These are phyloP conservation scores for Pteromalus puparum DNA, from an alignment of 1,140 invertebrate genomes.

Conservation along the genomic window DNA sequence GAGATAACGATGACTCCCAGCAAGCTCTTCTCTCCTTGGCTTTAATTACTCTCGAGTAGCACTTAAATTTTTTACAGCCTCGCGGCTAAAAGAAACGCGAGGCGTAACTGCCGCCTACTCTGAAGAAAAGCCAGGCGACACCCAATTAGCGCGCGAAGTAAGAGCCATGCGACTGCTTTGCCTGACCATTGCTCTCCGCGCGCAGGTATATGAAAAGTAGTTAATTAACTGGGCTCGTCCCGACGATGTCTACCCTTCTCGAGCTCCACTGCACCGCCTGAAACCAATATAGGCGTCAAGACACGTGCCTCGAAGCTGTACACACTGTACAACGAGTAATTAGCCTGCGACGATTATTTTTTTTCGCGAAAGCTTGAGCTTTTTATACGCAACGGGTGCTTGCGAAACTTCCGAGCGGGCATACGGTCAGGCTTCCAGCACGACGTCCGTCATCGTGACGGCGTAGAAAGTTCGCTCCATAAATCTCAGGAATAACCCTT, in stretches of 20 bases:
- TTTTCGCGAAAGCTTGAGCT: no score
- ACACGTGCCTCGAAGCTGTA: no score
- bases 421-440: neutral
- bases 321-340: no score
- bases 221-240: constrained; percentile 18
- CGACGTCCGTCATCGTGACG: no score
- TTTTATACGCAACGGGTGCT: no score
- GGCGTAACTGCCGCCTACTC: neutral
- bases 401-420: neutral
- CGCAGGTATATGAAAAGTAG: neutral
- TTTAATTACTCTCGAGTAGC: constrained; percentile 21
- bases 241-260: neutral
- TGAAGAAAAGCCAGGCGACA: constrained; percentile 4
- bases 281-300: no score
- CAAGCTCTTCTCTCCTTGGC: neutral
- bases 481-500: neutral
- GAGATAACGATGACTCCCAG: neutral
- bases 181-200: neutral
- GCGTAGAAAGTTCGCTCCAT: neutral
- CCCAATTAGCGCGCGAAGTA: constrained; percentile 24
- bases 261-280: no score
- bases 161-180: neutral
- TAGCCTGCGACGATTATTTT: no score
- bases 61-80: constrained; percentile 17
- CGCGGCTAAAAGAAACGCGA: neutral